phyloP scores from a whole-genome alignment of 2,797 vertebrate species.

The Paedocypris micromegethes region DNA sequence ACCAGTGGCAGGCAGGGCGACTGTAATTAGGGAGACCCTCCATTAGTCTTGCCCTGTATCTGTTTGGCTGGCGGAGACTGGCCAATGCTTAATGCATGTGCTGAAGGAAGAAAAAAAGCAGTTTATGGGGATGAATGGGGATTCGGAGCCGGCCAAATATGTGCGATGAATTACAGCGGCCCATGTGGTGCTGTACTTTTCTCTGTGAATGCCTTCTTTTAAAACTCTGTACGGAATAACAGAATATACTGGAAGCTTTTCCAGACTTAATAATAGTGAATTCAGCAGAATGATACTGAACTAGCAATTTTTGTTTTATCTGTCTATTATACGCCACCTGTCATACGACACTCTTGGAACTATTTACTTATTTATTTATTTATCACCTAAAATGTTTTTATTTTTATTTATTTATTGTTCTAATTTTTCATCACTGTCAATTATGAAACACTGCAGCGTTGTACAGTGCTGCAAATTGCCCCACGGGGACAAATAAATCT shows the following conservation, averaged over 20 bases:
- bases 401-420: too few species aligned
- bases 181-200: conserved; percentile 10
- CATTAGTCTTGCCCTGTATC: conserved; percentile 46
- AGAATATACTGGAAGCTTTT: not conserved
- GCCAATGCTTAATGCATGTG: conserved; percentile 21
- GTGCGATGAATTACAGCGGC: conserved; percentile 27
- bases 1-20: conserved; percentile 28
- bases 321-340: too few species aligned
- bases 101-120: conserved; percentile 22
- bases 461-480: too few species aligned
- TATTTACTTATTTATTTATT: too few species aligned
- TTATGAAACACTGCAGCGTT: too few species aligned
- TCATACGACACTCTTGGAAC: too few species aligned
- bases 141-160: conserved; percentile 16
- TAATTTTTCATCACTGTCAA: too few species aligned
- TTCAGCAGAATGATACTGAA: too few species aligned
- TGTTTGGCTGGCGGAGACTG: conserved; percentile 20
- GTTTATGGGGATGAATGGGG: conserved; percentile 20
- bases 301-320: too few species aligned
- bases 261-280: too few species aligned
- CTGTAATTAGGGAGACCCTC: conserved; percentile 59
- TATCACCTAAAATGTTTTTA: too few species aligned
- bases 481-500: too few species aligned
- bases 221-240: not conserved
- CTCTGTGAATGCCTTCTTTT: conserved; percentile 12